phyloP scores from a whole-genome alignment of 2,888 invertebrate species.

The Tetragonula carbonaria region DNA sequence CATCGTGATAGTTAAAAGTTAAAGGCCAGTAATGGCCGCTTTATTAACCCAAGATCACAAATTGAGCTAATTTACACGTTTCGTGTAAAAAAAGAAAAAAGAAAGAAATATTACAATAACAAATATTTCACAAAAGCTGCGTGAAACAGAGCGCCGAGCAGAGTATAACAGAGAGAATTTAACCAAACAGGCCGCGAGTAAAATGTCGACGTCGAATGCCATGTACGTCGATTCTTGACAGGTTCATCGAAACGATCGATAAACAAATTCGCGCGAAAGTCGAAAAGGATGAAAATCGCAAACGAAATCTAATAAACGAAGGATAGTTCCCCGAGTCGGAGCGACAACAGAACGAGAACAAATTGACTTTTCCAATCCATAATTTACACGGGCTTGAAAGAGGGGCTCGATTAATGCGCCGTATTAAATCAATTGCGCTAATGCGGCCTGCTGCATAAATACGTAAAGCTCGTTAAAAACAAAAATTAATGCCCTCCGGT shows the following conservation, averaged over 20 bases:
- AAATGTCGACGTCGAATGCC: not conserved
- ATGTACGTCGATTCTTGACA: not conserved
- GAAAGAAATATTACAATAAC: no score
- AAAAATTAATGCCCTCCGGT: slow-evolving; percentile 62
- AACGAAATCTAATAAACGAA: slow-evolving; percentile 7
- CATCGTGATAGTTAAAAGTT: no score
- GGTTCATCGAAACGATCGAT: not conserved
- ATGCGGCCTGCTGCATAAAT: slow-evolving; percentile 53
- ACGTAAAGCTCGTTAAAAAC: slow-evolving; percentile 61
- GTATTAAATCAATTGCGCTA: slow-evolving; percentile 67
- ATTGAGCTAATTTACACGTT: no score
- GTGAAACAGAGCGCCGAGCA: no score
- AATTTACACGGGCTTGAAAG: slow-evolving; percentile 57
- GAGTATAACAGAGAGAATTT: no score
- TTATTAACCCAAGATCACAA: no score
- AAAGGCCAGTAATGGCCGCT: no score
- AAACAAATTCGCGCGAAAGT: not conserved
- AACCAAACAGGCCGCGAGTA: no score
- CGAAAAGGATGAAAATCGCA: not conserved
- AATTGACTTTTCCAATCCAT: slow-evolving; percentile 65
- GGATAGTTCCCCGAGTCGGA: slow-evolving; percentile 7
- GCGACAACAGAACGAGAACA: slow-evolving; percentile 18
- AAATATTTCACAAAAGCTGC: no score
- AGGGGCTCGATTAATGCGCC: slow-evolving; percentile 58
- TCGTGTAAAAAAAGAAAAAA: no score